phyloP scores from a whole-genome alignment of 1,140 invertebrate species.

The Brachionus asplanchnoidis region DNA sequence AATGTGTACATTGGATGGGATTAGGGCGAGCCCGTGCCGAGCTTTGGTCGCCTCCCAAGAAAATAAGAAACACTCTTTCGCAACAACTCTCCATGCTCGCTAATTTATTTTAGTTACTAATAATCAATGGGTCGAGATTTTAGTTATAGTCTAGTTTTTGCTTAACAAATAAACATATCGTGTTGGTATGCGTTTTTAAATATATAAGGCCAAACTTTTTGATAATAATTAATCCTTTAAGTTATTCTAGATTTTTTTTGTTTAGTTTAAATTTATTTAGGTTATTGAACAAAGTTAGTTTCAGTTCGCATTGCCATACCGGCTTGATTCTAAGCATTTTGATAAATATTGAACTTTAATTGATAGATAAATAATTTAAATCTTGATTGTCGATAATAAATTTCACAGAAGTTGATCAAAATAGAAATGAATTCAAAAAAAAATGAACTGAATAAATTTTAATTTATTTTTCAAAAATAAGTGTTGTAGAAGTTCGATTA shows the following conservation, averaged over 20 bases:
- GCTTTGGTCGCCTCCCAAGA: not conserved
- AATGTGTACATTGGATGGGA: not conserved
- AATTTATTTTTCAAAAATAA: not conserved
- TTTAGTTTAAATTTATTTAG: conserved; percentile 35
- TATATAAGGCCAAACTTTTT: not conserved
- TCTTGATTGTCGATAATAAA: not conserved
- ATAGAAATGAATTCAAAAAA: not conserved
- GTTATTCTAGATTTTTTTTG: conserved; percentile 17
- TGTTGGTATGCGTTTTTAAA: conserved; percentile 36
- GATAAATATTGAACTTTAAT: not conserved
- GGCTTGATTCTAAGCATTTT: not conserved
- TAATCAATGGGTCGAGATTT: conserved; percentile 19
- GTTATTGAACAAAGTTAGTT: conserved; percentile 33
- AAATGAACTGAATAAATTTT: not conserved
- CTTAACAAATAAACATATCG: not conserved
- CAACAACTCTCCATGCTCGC: not conserved
- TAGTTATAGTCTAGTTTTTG: conserved; percentile 18
- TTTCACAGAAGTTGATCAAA: conserved; percentile 1
- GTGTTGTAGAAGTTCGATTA: not conserved
- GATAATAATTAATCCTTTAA: conserved; percentile 37
- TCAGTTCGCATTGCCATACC: not conserved
- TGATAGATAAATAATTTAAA: not conserved
- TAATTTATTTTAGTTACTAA: conserved; percentile 5
- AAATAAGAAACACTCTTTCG: not conserved
- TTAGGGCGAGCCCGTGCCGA: not conserved